These are phyloP conservation scores for Hyles lineata DNA, from an alignment of 2,888 invertebrate species.

Conservation along the genomic window DNA sequence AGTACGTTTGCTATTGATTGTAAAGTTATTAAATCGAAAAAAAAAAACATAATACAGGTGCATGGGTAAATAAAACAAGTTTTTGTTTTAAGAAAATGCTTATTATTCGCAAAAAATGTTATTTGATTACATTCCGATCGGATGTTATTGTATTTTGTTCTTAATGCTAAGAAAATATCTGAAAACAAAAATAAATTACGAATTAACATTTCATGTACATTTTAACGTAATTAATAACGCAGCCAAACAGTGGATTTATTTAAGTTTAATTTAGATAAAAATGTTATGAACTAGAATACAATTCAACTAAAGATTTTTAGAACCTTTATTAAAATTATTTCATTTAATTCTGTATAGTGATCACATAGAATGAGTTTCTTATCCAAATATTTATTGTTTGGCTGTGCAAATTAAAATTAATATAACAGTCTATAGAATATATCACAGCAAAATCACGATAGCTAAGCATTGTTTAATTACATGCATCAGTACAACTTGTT, in stretches of 20 bases:
- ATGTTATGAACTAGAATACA: too few relatives aligned
- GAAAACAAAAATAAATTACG: conserved; percentile 18
- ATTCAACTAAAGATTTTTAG: background rate
- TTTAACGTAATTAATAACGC: background rate
- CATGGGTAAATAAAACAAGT: conserved; percentile 1
- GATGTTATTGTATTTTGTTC: background rate
- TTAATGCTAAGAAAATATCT: conserved; percentile 18
- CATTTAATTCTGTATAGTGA: background rate
- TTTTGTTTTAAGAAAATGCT: background rate
- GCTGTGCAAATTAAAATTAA: conserved; percentile 1
- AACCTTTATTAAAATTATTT: background rate
- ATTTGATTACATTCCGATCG: conserved; percentile 18
- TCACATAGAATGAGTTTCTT: background rate
- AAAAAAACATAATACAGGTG: background rate
- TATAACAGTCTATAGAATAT: background rate
- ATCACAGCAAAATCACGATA: conserved; percentile 12
- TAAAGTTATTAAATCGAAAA: background rate
- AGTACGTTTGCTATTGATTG: too few relatives aligned
- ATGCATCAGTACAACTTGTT: conserved; percentile 2
- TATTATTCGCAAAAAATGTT: conserved; percentile 8
- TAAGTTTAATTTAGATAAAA: background rate
- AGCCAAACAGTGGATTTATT: conserved; percentile 7
- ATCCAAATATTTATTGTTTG: background rate
- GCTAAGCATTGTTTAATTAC: conserved; percentile 8
- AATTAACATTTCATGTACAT: conserved; percentile 7